A percentile compares a stretch with the other conserved stretches of the same genome.
Evolutionary conservation across 1,140 invertebrate genomes (phyloP).

Genomic region (Drosophila fuyamai): DNA sequence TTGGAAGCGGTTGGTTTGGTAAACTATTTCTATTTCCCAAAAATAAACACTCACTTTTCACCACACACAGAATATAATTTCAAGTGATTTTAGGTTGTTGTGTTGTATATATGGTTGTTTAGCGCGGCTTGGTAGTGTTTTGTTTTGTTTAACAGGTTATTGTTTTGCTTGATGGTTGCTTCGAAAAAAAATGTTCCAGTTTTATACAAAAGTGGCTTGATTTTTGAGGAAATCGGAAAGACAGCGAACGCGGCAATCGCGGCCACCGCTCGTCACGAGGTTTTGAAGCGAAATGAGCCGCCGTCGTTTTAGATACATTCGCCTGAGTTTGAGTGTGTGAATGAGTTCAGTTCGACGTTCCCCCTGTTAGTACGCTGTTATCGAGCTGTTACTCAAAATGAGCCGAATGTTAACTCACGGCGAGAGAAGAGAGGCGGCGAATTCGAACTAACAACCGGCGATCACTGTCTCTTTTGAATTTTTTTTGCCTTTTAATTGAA

Average conservation of each 20-base stretch:
- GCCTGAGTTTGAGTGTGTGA: too few species aligned
- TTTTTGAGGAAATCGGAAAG: conserved; percentile 16
- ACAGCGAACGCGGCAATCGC: conserved; percentile 49
- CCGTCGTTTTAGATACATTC: background rate
- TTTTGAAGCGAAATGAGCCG: conserved; percentile 80
- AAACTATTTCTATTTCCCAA: conserved; percentile 57
- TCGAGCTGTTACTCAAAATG: conserved; percentile 9
- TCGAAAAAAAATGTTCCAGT: conserved; percentile 43
- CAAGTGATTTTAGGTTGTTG: conserved; percentile 1
- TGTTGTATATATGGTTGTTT: conserved; percentile 10
- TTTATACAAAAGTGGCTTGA: conserved; percentile 8
- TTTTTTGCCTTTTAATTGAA: conserved; percentile 54
- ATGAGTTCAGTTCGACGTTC: background rate
- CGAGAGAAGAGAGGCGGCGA: conserved; percentile 31
- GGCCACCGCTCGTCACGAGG: conserved; percentile 35
- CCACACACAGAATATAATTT: conserved; percentile 9
- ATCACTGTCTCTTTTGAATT: conserved; percentile 4
- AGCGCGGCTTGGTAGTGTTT: conserved; percentile 12
- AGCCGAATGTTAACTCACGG: conserved; percentile 3
- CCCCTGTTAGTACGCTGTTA: conserved; percentile 32
- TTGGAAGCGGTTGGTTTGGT: conserved; percentile 75
- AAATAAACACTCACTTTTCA: conserved; percentile 32
- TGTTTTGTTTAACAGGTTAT: conserved; percentile 21
- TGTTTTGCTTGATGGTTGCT: background rate
- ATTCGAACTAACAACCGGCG: conserved; percentile 13